phyloP scores from a whole-genome alignment of 2,888 invertebrate genomes.

The Strigamia maritima region DNA sequence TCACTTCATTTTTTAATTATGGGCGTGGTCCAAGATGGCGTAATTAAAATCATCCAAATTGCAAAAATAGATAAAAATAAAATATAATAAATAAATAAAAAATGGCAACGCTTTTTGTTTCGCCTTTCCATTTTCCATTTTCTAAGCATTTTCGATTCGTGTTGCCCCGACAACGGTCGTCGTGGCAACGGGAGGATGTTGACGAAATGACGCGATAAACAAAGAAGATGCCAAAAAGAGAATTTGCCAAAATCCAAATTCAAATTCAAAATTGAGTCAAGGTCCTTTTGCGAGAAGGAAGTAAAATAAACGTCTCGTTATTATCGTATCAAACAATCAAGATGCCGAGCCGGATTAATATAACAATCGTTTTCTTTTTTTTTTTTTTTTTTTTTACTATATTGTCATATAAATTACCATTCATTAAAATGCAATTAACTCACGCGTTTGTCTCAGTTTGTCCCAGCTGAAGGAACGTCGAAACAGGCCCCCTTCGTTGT shows the following conservation, averaged over 20 bases:
- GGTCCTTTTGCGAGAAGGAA: neutral
- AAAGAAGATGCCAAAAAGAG: no score
- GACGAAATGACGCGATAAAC: neutral
- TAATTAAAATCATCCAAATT: no score
- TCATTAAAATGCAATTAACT: neutral
- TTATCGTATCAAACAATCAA: no score
- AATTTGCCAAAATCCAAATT: neutral
- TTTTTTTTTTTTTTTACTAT: no score
- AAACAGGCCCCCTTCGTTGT: conserved; percentile 38
- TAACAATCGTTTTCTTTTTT: no score
- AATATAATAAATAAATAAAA: neutral
- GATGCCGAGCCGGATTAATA: no score
- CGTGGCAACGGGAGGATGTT: neutral
- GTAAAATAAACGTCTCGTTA: no score
- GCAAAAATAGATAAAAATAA: neutral
- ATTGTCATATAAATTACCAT: neutral
- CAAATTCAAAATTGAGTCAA: neutral
- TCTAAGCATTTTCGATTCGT: neutral
- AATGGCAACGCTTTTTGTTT: neutral
- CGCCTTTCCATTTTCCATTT: neutral
- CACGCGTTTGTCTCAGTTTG: neutral
- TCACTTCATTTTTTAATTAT: neutral
- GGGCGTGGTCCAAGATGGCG: conserved; percentile 18
- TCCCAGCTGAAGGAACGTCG: conserved; percentile 36
- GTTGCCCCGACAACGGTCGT: neutral